Conservation (phyloP, 2,113 vertebrate species). For the Tylochromis polylepis region DNA sequence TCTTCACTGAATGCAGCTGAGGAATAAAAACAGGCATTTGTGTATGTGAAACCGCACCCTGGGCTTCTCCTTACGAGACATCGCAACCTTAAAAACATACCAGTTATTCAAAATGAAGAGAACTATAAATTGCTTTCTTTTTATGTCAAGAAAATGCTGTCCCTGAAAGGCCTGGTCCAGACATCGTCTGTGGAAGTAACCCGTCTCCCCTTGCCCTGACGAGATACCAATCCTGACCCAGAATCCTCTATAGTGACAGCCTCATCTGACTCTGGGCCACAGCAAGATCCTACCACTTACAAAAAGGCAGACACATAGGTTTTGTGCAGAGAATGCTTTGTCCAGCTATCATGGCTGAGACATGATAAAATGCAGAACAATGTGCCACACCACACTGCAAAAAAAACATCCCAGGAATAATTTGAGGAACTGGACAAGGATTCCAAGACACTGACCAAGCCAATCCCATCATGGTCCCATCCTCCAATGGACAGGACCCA, state of each 20-base stretch:
- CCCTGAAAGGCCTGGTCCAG: neutral
- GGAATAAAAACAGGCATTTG: rapidly evolving
- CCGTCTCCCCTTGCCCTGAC: neutral
- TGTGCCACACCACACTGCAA: neutral
- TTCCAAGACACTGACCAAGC: neutral
- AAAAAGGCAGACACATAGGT: neutral
- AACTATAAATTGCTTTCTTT: neutral
- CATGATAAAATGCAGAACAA: neutral
- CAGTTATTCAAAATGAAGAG: neutral
- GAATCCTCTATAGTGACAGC: neutral
- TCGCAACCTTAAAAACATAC: neutral
- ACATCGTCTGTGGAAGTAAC: rapidly evolving
- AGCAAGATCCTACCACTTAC: neutral
- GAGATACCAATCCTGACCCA: neutral
- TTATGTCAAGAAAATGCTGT: neutral
- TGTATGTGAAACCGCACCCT: neutral
- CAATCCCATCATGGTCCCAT: neutral
- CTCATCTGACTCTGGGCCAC: neutral
- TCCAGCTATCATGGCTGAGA: neutral
- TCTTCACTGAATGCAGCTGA: neutral
- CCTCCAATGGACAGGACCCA: neutral
- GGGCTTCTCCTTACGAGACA: neutral
- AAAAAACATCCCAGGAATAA: neutral
- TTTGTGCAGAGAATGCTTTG: neutral
- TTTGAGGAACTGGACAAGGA: neutral